These are phyloP conservation scores for Drepana arcuata DNA, from an alignment of 1,140 invertebrate genomes.

Conservation along the genomic window DNA sequence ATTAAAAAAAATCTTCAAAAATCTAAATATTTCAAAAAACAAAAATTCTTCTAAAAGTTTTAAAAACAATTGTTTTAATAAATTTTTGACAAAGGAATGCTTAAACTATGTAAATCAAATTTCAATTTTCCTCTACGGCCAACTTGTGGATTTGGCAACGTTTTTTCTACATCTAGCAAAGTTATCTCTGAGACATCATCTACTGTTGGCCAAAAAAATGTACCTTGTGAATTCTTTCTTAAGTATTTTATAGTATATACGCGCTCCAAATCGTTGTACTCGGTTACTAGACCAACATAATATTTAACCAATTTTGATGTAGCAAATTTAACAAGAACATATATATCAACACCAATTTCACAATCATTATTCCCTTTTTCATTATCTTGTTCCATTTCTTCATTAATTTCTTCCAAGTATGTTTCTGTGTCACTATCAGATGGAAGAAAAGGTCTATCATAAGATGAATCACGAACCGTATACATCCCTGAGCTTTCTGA, in stretches of 20 bases:
- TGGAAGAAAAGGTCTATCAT: slow-evolving; percentile 3
- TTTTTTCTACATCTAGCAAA: neutral
- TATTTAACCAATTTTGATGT: slow-evolving; percentile 1
- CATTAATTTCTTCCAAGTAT: slow-evolving; percentile 1
- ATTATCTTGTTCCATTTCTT: slow-evolving; percentile 1
- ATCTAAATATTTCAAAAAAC: too few relatives aligned
- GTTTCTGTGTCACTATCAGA: slow-evolving; percentile 3
- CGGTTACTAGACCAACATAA: slow-evolving; percentile 1
- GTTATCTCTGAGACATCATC: slow-evolving; percentile 4
- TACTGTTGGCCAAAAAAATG: slow-evolving; percentile 1
- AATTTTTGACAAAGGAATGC: too few relatives aligned
- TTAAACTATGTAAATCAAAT: slow-evolving; percentile 1
- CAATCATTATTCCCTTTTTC: neutral
- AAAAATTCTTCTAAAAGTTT: too few relatives aligned
- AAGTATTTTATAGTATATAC: slow-evolving; percentile 2
- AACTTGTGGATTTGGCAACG: slow-evolving; percentile 1
- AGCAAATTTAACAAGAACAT: slow-evolving; percentile 4
- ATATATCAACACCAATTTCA: slow-evolving; percentile 2
- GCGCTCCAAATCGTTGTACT: neutral
- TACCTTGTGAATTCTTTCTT: neutral
- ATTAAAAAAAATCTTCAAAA: too few relatives aligned
- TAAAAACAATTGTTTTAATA: too few relatives aligned
- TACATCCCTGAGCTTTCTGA: slow-evolving; percentile 2
- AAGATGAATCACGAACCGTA: slow-evolving; percentile 3
- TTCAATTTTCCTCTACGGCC: slow-evolving; percentile 1